These are phyloP conservation scores for Rana temporaria DNA, from an alignment of 2,113 vertebrate species.

Conservation along the genomic window DNA sequence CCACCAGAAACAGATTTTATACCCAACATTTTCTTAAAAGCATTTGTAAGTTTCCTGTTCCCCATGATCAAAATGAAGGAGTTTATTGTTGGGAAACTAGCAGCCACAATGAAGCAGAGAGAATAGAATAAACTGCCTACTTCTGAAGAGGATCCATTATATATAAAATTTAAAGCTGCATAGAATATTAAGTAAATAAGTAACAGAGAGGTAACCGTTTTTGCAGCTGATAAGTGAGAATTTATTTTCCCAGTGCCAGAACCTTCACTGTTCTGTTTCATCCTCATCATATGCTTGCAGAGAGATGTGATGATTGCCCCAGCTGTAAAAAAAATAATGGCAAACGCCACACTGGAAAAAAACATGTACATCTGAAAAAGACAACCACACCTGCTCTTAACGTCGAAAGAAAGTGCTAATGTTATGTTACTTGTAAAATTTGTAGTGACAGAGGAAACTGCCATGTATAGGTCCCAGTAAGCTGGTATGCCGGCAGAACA, in stretches of 20 bases:
- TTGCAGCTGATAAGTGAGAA: slow-evolving; percentile 38
- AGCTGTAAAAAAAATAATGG: slow-evolving; percentile 10
- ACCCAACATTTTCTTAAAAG: not conserved
- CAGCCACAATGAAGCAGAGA: slow-evolving; percentile 4
- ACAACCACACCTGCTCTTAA: slow-evolving; percentile 29
- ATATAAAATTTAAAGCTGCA: slow-evolving; percentile 26
- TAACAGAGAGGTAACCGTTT: slow-evolving; percentile 29
- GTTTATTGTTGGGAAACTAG: slow-evolving; percentile 33
- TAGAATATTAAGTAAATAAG: slow-evolving; percentile 36
- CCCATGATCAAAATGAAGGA: slow-evolving; percentile 31
- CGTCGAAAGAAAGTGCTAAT: not conserved
- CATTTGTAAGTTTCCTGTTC: slow-evolving; percentile 24
- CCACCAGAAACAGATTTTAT: not conserved
- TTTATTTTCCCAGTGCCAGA: slow-evolving; percentile 1
- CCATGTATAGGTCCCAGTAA: slow-evolving; percentile 30
- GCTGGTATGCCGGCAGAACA: not conserved
- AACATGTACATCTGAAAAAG: slow-evolving; percentile 10
- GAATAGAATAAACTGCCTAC: slow-evolving; percentile 7
- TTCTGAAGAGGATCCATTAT: not conserved
- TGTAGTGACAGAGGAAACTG: no score
- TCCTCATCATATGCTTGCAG: slow-evolving; percentile 31
- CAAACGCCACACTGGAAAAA: slow-evolving; percentile 11
- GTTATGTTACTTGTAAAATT: not conserved
- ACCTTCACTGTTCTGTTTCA: slow-evolving; percentile 6
- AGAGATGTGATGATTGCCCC: slow-evolving; percentile 28